Percentiles rank a stretch among this genome's conserved stretches.
Evolutionary conservation across 2,888 invertebrate genomes (phyloP).

Genomic region (Aphidoletes aphidimyza): DNA sequence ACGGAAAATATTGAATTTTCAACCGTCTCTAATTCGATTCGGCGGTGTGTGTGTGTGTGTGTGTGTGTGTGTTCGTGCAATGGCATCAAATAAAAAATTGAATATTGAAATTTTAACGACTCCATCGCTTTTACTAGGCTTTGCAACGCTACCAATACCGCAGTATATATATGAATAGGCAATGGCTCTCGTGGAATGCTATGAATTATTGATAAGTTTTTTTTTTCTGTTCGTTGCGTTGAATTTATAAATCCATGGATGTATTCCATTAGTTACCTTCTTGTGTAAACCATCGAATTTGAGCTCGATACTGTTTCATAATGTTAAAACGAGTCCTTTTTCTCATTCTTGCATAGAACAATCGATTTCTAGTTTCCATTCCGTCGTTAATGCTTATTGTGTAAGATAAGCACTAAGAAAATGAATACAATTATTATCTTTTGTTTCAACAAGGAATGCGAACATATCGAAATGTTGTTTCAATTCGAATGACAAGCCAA

Average conservation of each 20-base stretch:
- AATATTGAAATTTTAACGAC: conserved; percentile 52
- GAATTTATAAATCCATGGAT: conserved; percentile 12
- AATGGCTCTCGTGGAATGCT: conserved; percentile 3
- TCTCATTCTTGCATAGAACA: not conserved
- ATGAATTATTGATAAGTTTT: conserved; percentile 51
- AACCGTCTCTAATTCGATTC: conserved; percentile 14
- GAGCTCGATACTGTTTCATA: not conserved
- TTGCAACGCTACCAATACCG: too few relatives aligned
- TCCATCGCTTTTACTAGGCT: not conserved
- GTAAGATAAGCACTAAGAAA: conserved; percentile 32
- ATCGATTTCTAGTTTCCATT: not conserved
- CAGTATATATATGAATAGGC: not conserved
- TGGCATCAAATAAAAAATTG: conserved; percentile 9
- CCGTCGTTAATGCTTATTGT: not conserved
- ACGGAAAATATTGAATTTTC: not conserved
- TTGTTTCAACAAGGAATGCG: too few relatives aligned
- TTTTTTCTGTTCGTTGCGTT: not conserved
- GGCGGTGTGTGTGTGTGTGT: too few relatives aligned
- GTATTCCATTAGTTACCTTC: conserved; percentile 31
- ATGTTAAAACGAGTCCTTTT: conserved; percentile 23
- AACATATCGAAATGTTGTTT: too few relatives aligned
- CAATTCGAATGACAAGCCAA: too few relatives aligned
- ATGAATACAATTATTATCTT: too few relatives aligned
- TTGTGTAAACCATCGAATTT: not conserved
- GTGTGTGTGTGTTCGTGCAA: too few relatives aligned